Evolutionary conservation across 2,888 invertebrate genomes (phyloP), one percentile per base, ranked within the genome.

Genomic region (Auanema sp.): DNA sequence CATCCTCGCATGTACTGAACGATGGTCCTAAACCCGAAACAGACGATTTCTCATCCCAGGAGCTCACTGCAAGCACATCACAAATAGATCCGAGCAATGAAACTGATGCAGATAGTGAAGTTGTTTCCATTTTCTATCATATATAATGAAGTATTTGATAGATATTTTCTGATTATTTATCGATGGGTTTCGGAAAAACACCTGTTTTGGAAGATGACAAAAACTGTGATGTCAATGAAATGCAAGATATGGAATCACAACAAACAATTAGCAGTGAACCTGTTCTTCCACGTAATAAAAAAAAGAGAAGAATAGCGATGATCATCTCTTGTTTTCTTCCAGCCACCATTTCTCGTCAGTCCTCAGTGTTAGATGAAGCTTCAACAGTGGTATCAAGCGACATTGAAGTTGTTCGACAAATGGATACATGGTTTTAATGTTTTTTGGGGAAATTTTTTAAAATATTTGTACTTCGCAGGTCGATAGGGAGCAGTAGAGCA

Each of bases 381-480:
- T 55, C 68, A n/a, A 79, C 79, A 0, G 68, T 79, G 8, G 79
- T 75, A 4, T 79, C 79, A 14, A 79, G 79, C 51, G 79, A 79
- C 55, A 79, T 79, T 52, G 79, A 77, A 67, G 72, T 79, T 50
- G 71, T 79, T 44, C 57, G 71, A 43, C 69, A 78, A 42, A 51
- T 71, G 41, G 79, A 79, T 58, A 74, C 78, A 25, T 79, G 79
- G 79, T 78, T 12, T 10, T n/a, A n/a, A 21, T 60, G 24, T 62
- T n/a, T 16, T 53, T 56, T 57, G 23, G 1, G 49, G 18, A 64
- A 42, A 24, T 61, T 5, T n/a, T 44, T 23, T 14, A 18, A 10
- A 59, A 21, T 6, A 21, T 6, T 12, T 18, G 5, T 33, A 33
- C 2, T 16, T 61, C 55, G 11, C 66, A 33, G 33, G 33, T 33